Base-by-base conservation (phyloP, 2,888 invertebrate species). In the Xestia c-nigrum region DNA sequence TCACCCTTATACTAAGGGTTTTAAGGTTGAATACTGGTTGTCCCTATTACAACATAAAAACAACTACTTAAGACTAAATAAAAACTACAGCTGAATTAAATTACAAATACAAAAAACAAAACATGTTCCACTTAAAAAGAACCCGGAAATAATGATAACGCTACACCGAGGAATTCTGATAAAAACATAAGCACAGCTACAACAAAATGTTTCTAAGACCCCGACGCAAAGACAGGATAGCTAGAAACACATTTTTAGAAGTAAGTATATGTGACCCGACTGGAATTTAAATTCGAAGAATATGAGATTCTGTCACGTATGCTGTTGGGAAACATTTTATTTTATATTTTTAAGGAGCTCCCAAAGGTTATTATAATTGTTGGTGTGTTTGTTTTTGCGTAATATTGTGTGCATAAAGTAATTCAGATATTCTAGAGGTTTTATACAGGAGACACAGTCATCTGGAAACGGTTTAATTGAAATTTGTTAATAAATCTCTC, bases 271-370 rank as follows among this genome's bases (percentile, higher is more conserved):
- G 70, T 64, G 70, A 72, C 70, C 46, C 38, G 64, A 73, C 70
- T 73, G 43, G 72, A 83, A 85, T 83, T 76, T 81, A 72, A 76
- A 73, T 85, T 83, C 38, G 6, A 21, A 75, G 72, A 68, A 65
- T 65, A 74, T 72, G 68, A 73, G 47, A 85, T 75, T 73, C 55
- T 65, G 59, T 50, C 64, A 69, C 64, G 57, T 66, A 67, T 43
- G 74, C 61, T 63, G 38, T 40, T 55, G 43, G 65, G 31, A 74
- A 76, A 38, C 64, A 74, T 74, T 69, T 50, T 65, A 55, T 80
- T 67, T 80, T 80, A 63, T 72, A 61, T n/a, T 59, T 59, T 68
- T 31, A 59, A n/a, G 50, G n/a, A 52, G 40, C 38, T 38, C 21
- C 43, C 59, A 70, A 70, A 57, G 52, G 47, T 68, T 59, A 59